Conservation (phyloP, 2,113 vertebrate species). For the Crypturellus undulatus region DNA sequence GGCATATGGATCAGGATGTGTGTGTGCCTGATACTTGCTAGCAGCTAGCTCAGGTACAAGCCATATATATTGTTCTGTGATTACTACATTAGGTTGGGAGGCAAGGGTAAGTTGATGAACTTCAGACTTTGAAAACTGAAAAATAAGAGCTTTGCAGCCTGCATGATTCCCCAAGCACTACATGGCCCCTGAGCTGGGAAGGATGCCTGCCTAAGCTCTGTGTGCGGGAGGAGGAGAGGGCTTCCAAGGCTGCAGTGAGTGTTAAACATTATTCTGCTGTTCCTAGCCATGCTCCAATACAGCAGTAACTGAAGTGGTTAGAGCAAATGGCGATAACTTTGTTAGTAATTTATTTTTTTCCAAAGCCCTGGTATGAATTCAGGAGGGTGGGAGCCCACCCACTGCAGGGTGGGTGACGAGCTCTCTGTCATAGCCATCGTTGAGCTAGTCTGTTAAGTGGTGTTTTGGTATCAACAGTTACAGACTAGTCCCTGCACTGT, state of each 20-base stretch:
- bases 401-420: background rate
- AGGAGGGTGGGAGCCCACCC: too few species aligned
- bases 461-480: background rate
- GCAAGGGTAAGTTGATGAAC: background rate
- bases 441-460: background rate
- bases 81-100: background rate
- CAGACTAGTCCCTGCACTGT: background rate
- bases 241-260: background rate
- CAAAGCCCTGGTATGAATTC: background rate
- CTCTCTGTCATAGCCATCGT: background rate
- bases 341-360: background rate
- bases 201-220: background rate
- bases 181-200: fast-evolving
- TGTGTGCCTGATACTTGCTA: background rate
- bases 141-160: background rate
- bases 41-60: background rate
- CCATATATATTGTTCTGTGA: background rate
- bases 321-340: background rate
- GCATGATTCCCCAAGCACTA: fast-evolving
- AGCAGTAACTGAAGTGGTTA: background rate
- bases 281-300: background rate
- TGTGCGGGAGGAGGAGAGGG: background rate
- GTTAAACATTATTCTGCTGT: background rate
- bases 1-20: fast-evolving
- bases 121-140: background rate